Evolutionary conservation across 2,797 vertebrate species (phyloP).

Genomic region (Nannoperca australis): DNA sequence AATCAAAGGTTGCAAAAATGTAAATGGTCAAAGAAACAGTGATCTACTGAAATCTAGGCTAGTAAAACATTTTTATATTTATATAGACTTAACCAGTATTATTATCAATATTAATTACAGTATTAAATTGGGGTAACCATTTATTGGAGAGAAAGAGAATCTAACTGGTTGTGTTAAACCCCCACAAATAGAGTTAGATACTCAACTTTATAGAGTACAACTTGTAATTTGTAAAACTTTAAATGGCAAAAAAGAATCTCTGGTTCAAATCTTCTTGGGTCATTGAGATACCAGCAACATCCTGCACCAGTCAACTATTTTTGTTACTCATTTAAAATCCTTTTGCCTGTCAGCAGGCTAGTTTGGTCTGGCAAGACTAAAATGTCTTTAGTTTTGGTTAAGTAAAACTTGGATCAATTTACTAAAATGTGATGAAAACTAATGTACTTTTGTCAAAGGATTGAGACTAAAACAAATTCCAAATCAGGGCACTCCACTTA

Average conservation of each 20-base stretch:
- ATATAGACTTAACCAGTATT: not conserved
- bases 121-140: no score
- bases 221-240: not conserved
- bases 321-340: no score
- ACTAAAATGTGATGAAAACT: not conserved
- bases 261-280: not conserved
- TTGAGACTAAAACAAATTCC: not conserved
- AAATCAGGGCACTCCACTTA: not conserved
- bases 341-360: no score
- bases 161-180: slow-evolving; percentile 47
- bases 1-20: not conserved
- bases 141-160: not conserved
- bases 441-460: not conserved
- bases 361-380: not conserved
- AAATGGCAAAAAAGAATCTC: not conserved
- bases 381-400: no score
- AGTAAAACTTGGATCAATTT: not conserved
- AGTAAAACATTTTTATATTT: not conserved
- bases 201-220: not conserved
- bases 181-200: not conserved
- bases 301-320: no score
- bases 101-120: no score
- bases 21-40: not conserved
- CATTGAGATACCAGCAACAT: not conserved
- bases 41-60: not conserved